These are phyloP conservation scores for Sardina pilchardus DNA, from an alignment of 2,113 vertebrate genomes.

Conservation along the genomic window DNA sequence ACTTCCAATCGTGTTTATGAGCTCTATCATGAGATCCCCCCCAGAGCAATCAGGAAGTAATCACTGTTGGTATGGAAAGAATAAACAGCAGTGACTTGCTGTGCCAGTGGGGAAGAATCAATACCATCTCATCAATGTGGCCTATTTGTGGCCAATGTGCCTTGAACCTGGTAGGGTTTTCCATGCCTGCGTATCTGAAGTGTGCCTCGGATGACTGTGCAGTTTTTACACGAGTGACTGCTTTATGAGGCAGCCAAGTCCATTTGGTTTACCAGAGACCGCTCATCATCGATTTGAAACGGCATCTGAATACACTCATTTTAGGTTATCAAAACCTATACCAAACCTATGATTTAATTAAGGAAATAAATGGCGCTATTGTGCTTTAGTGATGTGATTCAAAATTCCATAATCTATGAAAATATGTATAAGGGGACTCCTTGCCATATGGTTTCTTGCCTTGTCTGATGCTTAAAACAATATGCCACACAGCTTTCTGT, in stretches of 20 bases:
- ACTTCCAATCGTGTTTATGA: neutral
- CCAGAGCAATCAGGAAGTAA: neutral
- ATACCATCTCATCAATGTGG: slow-evolving; percentile 15
- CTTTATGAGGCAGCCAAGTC: neutral
- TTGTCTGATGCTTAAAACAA: neutral
- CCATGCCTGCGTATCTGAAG: neutral
- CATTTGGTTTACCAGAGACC: neutral
- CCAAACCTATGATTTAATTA: neutral
- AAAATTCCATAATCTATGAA: neutral
- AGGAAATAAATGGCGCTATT: neutral
- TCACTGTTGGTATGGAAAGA: slow-evolving; percentile 8
- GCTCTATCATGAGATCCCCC: neutral
- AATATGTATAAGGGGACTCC: neutral
- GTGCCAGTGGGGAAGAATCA: neutral
- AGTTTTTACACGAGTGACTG: neutral
- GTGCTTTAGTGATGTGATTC: neutral
- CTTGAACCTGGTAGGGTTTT: neutral
- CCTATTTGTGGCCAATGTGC: neutral
- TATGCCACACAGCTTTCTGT: too few species aligned
- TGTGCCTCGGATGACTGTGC: neutral
- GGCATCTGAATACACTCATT: neutral
- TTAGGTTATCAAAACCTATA: neutral
- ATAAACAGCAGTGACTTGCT: slow-evolving; percentile 17
- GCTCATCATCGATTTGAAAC: neutral
- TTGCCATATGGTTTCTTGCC: neutral